Base-by-base conservation (phyloP, 23 tunicate genomes). In the Trididemnum nubilum region DNA sequence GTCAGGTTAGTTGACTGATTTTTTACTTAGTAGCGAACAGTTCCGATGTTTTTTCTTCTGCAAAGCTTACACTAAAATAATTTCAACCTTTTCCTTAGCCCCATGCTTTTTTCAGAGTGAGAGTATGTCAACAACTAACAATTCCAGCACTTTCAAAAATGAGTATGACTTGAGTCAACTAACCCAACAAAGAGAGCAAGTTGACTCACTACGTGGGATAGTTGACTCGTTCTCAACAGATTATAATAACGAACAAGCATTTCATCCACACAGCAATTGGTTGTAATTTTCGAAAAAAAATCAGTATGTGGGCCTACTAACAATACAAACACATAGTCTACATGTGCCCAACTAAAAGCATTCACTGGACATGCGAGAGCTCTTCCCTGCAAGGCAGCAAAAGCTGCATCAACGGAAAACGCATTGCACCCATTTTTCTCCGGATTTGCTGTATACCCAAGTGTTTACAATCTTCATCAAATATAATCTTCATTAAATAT, bases 271-370 rank as follows among this genome's bases (percentile, higher is more conserved):
- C 23, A 31, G 75, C 38, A 34, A 69, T 69, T 69, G 75, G 38
- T 69, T 69, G 75, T 38, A 69, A 69, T 69, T 69, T 69, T 31
- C 23, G 33, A 69, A 69, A 32, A 31, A 29, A 36, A 69, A 69
- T 38, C 33, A 7, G 5, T 23, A 69, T 69, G 75, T 69, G 33
- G 33, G 75, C 9, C 38, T 69, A 69, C 75, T 69, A 69, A n/a
- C 75, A 28, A 36, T 69, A 38, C 38, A 31, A 69, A 69, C 75
- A 69, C 75, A 34, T 31, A 69, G 39, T 69, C 39, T 69, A 69
- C 38, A 69, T 69, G 75, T 69, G 75, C 75, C 75, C 38, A 69
- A 38, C 75, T 69, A 23, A 38, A 69, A n/a, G n/a, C n/a, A 33
- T 69, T 69, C 39, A 69, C 39, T 69, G 75, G 38, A 69, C n/a